These are phyloP conservation scores for Basileuterus tristriatus DNA, from an alignment of 2,797 vertebrate species.

Conservation along the genomic window DNA sequence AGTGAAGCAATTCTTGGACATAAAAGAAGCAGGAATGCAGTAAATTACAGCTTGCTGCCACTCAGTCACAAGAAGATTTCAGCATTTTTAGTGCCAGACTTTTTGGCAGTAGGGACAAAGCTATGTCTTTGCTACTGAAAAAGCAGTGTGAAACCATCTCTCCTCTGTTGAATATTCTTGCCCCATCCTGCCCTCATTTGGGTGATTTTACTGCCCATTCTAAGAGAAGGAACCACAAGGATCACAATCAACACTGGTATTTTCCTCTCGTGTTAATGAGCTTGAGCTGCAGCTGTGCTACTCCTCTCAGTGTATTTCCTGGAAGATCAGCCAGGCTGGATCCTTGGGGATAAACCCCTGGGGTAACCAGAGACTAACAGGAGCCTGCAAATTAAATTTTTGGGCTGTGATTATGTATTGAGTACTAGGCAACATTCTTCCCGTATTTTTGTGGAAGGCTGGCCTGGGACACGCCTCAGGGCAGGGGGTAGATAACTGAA, in stretches of 20 bases:
- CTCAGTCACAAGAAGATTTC: constrained; percentile 27
- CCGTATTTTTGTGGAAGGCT: background rate
- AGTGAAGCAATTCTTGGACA: constrained; percentile 15
- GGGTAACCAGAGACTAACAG: background rate
- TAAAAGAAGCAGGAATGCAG: constrained; percentile 21
- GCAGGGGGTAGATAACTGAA: background rate
- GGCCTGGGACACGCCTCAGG: background rate
- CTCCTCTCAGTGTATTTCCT: background rate
- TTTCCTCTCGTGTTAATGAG: background rate
- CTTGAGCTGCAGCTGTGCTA: background rate
- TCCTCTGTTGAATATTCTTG: background rate
- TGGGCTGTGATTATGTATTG: background rate
- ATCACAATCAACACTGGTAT: background rate
- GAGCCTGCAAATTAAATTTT: background rate
- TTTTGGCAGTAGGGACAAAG: constrained; percentile 9
- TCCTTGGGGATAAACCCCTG: background rate
- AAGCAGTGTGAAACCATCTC: background rate
- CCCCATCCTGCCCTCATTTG: background rate
- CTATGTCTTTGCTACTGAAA: background rate
- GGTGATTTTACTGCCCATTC: background rate
- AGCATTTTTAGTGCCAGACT: background rate
- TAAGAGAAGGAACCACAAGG: background rate
- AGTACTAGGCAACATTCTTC: background rate
- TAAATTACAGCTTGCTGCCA: constrained; percentile 35
- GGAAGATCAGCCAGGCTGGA: background rate